These are phyloP conservation scores for Ceratina australensis DNA, from an alignment of 1,140 invertebrate species.

Conservation along the genomic window DNA sequence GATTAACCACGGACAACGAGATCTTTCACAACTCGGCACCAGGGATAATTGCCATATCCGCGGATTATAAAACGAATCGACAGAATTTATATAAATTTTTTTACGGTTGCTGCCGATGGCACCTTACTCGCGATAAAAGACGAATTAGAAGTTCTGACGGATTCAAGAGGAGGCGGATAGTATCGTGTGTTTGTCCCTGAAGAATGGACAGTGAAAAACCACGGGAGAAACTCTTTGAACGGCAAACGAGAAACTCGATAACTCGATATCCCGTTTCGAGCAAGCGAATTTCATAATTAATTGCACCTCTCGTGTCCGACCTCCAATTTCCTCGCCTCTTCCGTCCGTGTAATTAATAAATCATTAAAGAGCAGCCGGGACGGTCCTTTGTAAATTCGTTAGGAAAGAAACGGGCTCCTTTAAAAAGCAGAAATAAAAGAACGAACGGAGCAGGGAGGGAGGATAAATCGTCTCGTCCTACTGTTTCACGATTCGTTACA, in stretches of 20 bases:
- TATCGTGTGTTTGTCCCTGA: no score
- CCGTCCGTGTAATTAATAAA: constrained; percentile 50
- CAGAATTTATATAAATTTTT: no score
- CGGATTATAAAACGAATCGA: no score
- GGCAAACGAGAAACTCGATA: constrained; percentile 25
- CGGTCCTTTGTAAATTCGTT: background rate
- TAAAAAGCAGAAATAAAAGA: background rate
- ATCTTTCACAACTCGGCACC: background rate
- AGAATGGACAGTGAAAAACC: background rate
- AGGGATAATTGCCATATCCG: no score
- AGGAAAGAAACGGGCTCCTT: background rate
- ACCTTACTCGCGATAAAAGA: no score
- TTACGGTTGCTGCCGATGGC: no score
- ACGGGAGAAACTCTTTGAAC: background rate
- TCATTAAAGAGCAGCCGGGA: constrained; percentile 34
- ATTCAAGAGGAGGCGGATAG: no score
- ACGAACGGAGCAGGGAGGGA: no score
- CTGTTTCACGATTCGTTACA: background rate
- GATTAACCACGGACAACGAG: background rate
- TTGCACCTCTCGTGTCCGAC: background rate
- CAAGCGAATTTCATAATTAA: constrained; percentile 48
- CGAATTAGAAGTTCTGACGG: no score
- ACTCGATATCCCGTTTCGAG: constrained; percentile 29
- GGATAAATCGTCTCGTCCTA: background rate
- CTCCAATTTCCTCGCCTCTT: constrained; percentile 18